A percentile compares a stretch with the other conserved stretches of the same genome.
Evolutionary conservation across 2,797 vertebrate genomes (phyloP).

Genomic region (Melanotaenia maccullochi): DNA sequence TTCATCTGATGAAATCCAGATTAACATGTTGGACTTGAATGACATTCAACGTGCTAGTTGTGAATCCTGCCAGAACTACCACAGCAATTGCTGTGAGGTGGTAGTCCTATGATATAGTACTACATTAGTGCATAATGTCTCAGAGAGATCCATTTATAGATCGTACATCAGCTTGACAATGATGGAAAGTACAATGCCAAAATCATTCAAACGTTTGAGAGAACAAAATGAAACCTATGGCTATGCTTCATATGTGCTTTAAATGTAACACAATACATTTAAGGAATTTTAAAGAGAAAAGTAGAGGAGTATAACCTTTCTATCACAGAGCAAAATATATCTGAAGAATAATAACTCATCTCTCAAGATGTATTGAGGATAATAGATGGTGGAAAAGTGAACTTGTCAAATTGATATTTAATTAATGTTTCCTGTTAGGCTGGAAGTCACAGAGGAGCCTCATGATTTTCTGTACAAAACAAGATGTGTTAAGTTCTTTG

Average conservation of each 20-base stretch:
- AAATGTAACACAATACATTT: not conserved
- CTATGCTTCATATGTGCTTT: not conserved
- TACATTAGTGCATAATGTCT: not conserved
- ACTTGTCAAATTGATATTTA: conserved; percentile 35
- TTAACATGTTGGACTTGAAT: not conserved
- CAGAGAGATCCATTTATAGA: not conserved
- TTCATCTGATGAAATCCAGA: not conserved
- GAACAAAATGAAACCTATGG: not conserved
- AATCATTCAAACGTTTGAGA: not conserved
- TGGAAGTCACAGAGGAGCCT: conserved; percentile 33
- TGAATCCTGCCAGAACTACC: not conserved
- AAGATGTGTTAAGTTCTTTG: conserved; percentile 16
- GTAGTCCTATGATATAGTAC: not conserved
- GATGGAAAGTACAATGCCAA: not conserved
- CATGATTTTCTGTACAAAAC: conserved; percentile 41
- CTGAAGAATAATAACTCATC: not conserved
- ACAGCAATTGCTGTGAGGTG: not conserved
- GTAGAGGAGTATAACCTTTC: not conserved
- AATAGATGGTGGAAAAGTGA: conserved; percentile 21
- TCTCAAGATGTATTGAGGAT: conserved; percentile 14
- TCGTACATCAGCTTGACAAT: not conserved
- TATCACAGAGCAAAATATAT: not conserved
- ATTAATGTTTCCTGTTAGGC: conserved; percentile 36
- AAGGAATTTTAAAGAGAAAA: not conserved
- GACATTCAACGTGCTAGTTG: not conserved